phyloP scores from a whole-genome alignment of 2,113 vertebrate genomes.

The Dipodomys spectabilis region DNA sequence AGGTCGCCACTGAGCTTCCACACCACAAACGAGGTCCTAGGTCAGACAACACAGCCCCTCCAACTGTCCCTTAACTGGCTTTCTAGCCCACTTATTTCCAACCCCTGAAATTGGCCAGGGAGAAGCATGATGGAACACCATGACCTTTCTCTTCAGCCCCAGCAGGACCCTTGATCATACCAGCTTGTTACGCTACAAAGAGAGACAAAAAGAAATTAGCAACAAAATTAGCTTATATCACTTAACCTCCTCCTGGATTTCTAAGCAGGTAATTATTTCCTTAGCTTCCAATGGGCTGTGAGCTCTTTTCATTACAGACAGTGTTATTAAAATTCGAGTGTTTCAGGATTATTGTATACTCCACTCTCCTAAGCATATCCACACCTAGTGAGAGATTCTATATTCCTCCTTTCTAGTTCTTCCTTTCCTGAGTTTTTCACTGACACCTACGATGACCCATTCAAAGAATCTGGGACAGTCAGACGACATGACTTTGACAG shows the following conservation, averaged over 20 bases:
- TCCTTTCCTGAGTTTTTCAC: background rate
- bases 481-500: background rate
- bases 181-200: background rate
- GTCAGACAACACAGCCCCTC: background rate
- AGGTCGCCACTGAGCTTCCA: background rate
- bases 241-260: slow-evolving; percentile 33
- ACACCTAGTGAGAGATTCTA: background rate
- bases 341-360: slow-evolving; percentile 7
- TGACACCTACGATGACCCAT: background rate
- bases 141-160: background rate
- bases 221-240: background rate
- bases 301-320: slow-evolving; percentile 24
- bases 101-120: background rate
- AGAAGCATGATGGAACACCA: background rate
- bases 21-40: background rate
- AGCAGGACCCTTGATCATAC: background rate
- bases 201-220: background rate
- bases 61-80: background rate
- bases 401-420: background rate
- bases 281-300: slow-evolving; percentile 37
- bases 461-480: background rate
- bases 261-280: slow-evolving; percentile 59
- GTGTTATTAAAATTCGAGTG: slow-evolving; percentile 57
- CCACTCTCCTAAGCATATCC: background rate
- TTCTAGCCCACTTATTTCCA: background rate